phyloP scores from a whole-genome alignment of 2,888 invertebrate genomes.

The Sthenelais limicola region DNA sequence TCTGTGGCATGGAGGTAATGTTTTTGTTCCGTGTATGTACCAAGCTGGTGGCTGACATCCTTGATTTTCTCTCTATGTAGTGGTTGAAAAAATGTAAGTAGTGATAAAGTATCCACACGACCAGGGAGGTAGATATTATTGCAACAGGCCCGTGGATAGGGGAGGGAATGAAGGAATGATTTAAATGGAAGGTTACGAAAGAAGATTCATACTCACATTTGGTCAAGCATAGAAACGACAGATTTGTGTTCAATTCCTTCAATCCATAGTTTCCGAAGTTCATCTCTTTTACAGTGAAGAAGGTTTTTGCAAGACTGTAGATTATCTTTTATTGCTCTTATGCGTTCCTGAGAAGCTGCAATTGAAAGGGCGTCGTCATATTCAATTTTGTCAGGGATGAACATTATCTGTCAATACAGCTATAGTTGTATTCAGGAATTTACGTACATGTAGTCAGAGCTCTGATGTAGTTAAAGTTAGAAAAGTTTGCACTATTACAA shows the following conservation, averaged over 20 bases:
- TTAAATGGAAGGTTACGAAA: too few relatives aligned
- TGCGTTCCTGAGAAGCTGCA: slow-evolving; percentile 80
- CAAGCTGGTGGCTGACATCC: slow-evolving; percentile 81
- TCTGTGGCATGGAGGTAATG: slow-evolving; percentile 90
- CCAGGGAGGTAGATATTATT: too few relatives aligned
- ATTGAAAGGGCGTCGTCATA: too few relatives aligned
- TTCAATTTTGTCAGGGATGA: background rate
- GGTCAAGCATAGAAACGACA: slow-evolving; percentile 88
- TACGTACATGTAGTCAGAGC: too few relatives aligned
- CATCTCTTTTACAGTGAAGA: slow-evolving; percentile 91
- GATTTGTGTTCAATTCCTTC: slow-evolving; percentile 97
- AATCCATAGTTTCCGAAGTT: slow-evolving; percentile 92
- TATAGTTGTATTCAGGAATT: too few relatives aligned
- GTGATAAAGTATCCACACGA: too few relatives aligned
- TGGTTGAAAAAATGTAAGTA: background rate
- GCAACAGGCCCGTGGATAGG: too few relatives aligned
- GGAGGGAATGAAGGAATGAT: too few relatives aligned
- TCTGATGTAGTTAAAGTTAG: background rate
- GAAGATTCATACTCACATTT: slow-evolving; percentile 81
- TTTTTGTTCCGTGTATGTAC: slow-evolving; percentile 79
- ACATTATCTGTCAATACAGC: too few relatives aligned
- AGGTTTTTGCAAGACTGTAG: slow-evolving; percentile 87
- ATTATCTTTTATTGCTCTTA: slow-evolving; percentile 85
- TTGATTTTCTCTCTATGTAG: slow-evolving; percentile 80
- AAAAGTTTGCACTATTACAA: too few relatives aligned